Percentiles rank a stretch among this genome's conserved stretches.
phyloP scores from a whole-genome alignment of 2,113 vertebrate genomes.

The Tor tambroides region DNA sequence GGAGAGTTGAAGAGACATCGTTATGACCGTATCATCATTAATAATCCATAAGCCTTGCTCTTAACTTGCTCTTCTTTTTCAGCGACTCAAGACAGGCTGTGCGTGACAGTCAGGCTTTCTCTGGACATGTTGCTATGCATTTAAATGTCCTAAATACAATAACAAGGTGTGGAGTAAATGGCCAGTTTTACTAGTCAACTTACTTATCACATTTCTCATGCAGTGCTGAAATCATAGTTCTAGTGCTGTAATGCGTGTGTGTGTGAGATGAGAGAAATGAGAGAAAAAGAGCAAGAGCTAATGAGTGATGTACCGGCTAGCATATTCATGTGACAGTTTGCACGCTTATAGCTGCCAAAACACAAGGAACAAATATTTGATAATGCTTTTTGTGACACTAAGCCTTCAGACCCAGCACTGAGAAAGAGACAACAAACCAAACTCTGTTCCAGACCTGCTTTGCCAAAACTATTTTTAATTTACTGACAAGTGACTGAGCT shows the following conservation, averaged over 20 bases:
- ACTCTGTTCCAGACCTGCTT: background rate
- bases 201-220: background rate
- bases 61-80: background rate
- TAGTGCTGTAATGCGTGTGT: background rate
- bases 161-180: background rate
- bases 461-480: background rate
- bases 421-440: background rate
- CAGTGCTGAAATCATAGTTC: slow-evolving; percentile 7
- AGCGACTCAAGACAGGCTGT: background rate
- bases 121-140: background rate
- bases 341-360: background rate
- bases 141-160: background rate
- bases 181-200: background rate
- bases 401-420: background rate
- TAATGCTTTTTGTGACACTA: background rate
- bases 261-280: background rate
- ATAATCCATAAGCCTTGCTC: background rate
- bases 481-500: background rate
- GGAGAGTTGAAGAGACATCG: background rate
- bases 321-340: background rate
- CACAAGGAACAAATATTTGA: background rate
- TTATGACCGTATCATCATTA: background rate
- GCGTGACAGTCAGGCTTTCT: background rate
- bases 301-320: background rate
- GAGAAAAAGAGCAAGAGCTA: background rate